Conservation (phyloP, 2,888 invertebrate species). For the Harpagoxenus sublaevis region DNA sequence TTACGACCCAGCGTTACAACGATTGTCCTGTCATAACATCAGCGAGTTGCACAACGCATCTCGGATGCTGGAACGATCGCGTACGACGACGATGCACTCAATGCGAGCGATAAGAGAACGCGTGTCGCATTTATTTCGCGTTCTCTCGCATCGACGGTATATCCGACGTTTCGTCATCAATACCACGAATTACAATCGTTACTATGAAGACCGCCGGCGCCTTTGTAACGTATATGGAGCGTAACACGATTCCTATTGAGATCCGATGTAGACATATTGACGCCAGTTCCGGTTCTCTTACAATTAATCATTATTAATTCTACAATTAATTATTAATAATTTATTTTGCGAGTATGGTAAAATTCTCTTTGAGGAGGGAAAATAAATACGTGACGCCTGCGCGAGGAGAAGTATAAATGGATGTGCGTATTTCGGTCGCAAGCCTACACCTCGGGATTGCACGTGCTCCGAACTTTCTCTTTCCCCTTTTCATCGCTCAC, state of each 20-base stretch:
- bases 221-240: slow-evolving; percentile 8
- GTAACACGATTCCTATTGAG: neutral
- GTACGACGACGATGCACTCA: neutral
- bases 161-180: slow-evolving; percentile 17
- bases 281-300: slow-evolving; percentile 12
- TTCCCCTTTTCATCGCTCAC: neutral
- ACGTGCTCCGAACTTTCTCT: slow-evolving; percentile 24
- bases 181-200: slow-evolving; percentile 23
- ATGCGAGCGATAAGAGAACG: slow-evolving; percentile 11
- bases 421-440: slow-evolving; percentile 23
- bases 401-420: slow-evolving; percentile 13
- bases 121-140: slow-evolving; percentile 28
- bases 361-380: neutral
- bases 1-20: neutral
- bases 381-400: slow-evolving; percentile 8
- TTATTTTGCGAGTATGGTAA: neutral
- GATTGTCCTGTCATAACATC: neutral
- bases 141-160: neutral
- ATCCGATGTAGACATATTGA: neutral
- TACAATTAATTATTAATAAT: neutral
- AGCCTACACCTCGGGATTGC: slow-evolving; percentile 21
- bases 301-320: neutral
- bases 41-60: slow-evolving; percentile 10
- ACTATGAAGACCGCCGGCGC: neutral
- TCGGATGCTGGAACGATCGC: slow-evolving; percentile 7